phyloP scores from a whole-genome alignment of 2,113 vertebrate species.

The Lipotes vexillifer region DNA sequence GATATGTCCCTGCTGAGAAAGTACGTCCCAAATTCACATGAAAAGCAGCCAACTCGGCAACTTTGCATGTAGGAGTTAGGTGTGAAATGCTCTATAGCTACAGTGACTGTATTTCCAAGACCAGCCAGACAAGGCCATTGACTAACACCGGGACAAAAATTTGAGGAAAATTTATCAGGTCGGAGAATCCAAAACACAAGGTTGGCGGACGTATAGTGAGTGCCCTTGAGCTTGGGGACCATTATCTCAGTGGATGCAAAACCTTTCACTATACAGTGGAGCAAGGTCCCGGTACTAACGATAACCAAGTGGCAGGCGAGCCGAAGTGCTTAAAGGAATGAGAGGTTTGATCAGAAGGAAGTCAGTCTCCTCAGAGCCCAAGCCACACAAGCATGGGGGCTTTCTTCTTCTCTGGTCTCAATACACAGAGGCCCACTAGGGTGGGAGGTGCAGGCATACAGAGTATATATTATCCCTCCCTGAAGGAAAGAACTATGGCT shows the following conservation, averaged over 20 bases:
- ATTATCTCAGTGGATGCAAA: not conserved
- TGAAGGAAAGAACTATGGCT: not conserved
- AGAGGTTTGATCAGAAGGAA: not conserved
- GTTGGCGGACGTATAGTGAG: not conserved
- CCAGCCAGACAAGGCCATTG: not conserved
- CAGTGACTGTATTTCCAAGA: not conserved
- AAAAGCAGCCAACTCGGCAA: not conserved
- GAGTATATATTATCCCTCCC: not conserved
- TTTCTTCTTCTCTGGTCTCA: not conserved
- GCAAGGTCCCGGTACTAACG: not conserved
- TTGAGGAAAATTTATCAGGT: not conserved
- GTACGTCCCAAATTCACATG: not conserved
- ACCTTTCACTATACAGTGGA: not conserved
- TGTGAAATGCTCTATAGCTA: not conserved
- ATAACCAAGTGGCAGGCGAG: not conserved
- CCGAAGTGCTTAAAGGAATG: not conserved
- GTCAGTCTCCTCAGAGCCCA: not conserved
- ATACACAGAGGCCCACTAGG: not conserved
- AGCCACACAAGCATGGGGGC: rapidly evolving
- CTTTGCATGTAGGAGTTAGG: not conserved
- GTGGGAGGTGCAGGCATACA: not conserved
- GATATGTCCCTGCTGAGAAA: not conserved
- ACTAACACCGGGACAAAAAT: not conserved
- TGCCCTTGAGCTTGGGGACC: not conserved
- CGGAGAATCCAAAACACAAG: not conserved